Conservation (phyloP, 2,797 vertebrate species). For the Mallotus villosus region DNA sequence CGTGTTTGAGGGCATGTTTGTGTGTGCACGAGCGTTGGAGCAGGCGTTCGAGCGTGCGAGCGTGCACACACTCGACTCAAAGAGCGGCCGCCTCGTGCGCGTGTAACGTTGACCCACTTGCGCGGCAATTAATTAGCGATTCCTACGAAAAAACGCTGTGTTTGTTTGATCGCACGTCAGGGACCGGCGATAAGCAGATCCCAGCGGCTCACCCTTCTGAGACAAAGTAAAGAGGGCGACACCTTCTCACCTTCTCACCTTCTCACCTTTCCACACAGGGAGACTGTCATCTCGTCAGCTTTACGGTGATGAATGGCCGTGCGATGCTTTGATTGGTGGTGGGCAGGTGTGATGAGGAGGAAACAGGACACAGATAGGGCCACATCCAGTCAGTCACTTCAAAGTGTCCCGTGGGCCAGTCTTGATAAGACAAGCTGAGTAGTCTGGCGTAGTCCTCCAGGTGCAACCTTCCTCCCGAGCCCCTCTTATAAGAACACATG, state of each 20-base stretch:
- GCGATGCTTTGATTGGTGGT: conserved; percentile 21
- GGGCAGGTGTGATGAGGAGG: conserved; percentile 6
- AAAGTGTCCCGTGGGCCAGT: too few species aligned
- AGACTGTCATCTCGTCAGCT: conserved; percentile 38
- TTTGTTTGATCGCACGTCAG: conserved; percentile 76
- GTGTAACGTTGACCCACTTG: neutral
- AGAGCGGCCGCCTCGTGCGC: neutral
- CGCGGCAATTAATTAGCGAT: conserved; percentile 24
- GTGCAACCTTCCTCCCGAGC: too few species aligned
- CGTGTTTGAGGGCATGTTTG: too few species aligned
- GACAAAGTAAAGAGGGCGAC: conserved; percentile 78
- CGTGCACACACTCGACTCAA: conserved; percentile 6
- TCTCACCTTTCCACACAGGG: conserved; percentile 59
- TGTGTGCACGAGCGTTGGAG: too few species aligned
- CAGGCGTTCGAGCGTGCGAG: neutral
- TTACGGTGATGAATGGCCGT: conserved; percentile 50
- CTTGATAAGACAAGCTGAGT: too few species aligned
- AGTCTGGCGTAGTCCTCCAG: too few species aligned
- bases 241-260: conserved; percentile 60
- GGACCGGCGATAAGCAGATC: conserved; percentile 76
- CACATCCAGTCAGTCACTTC: too few species aligned
- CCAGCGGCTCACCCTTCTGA: conserved; percentile 75
- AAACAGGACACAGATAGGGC: conserved; percentile 11
- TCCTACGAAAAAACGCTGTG: conserved; percentile 32
- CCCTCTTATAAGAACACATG: too few species aligned